Evolutionary conservation across 2,888 invertebrate genomes (phyloP).

Genomic region (Polietes domitor): DNA sequence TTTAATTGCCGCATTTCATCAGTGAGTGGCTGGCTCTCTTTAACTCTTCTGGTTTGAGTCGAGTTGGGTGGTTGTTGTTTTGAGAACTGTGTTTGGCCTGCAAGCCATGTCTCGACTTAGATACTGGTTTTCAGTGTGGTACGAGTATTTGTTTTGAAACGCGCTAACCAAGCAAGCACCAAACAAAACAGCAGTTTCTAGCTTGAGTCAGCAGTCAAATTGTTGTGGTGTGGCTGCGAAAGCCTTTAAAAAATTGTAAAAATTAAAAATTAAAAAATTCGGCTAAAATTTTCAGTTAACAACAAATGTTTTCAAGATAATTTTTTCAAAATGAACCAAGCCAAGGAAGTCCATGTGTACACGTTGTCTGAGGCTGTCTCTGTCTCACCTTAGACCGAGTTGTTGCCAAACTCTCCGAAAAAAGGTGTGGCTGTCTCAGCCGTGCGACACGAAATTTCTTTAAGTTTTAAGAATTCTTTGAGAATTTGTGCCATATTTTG

Average conservation of each 20-base stretch:
- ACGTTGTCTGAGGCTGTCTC: conserved; percentile 54
- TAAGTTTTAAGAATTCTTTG: conserved; percentile 8
- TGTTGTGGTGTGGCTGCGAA: conserved; percentile 32
- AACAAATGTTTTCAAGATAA: conserved; percentile 1
- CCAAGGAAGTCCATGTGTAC: conserved; percentile 20
- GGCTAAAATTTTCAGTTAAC: neutral
- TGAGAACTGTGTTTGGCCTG: conserved; percentile 56
- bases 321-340: conserved; percentile 27
- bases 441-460: conserved; percentile 38
- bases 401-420: conserved; percentile 40
- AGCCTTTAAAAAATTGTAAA: conserved; percentile 34
- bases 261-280: neutral
- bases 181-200: conserved; percentile 28
- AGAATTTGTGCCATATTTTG: neutral
- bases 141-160: conserved; percentile 60
- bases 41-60: conserved; percentile 61
- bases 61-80: conserved; percentile 20
- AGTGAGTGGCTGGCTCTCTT: conserved; percentile 37
- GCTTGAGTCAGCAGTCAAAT: conserved; percentile 45
- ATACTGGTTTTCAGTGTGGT: conserved; percentile 59
- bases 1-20: neutral
- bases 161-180: conserved; percentile 57
- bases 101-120: conserved; percentile 59
- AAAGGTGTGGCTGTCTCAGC: conserved; percentile 63
- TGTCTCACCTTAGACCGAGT: conserved; percentile 52